Conservation (phyloP, 2,888 invertebrate genomes). For the Digitonthophagus gazella region DNA sequence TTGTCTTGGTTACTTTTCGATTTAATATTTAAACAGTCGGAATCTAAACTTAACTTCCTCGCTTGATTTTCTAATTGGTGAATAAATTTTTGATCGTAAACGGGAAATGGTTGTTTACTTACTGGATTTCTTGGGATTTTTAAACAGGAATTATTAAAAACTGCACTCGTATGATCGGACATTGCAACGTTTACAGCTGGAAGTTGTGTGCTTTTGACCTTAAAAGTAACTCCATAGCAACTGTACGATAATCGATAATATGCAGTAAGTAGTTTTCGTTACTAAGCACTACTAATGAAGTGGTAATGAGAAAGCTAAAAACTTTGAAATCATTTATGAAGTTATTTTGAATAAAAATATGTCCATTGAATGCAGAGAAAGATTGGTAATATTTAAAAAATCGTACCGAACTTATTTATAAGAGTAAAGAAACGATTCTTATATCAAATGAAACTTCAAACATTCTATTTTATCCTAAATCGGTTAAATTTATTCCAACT, state of each 20-base stretch:
- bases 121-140: slow-evolving; percentile 71
- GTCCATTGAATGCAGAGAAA: no score
- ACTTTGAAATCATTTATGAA: no score
- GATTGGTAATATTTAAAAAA: no score
- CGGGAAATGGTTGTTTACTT: slow-evolving; percentile 69
- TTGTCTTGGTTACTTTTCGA: slow-evolving; percentile 49
- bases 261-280: not conserved
- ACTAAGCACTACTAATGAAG: no score
- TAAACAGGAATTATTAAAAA: slow-evolving; percentile 69
- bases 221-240: slow-evolving; percentile 16
- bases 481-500: no score
- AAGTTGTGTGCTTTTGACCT: not conserved
- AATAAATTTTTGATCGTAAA: slow-evolving; percentile 62
- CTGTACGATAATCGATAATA: slow-evolving; percentile 8
- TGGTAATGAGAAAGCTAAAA: no score
- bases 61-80: slow-evolving; percentile 44
- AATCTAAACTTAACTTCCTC: slow-evolving; percentile 39
- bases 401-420: no score
- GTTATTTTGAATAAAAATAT: no score
- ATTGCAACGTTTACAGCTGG: slow-evolving; percentile 27
- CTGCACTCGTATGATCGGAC: slow-evolving; percentile 57
- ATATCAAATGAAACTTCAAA: no score
- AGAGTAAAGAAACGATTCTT: no score
- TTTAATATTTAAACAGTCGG: slow-evolving; percentile 50
- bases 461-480: no score